Conservation (phyloP, 1,140 invertebrate genomes). For the Limonius californicus region DNA sequence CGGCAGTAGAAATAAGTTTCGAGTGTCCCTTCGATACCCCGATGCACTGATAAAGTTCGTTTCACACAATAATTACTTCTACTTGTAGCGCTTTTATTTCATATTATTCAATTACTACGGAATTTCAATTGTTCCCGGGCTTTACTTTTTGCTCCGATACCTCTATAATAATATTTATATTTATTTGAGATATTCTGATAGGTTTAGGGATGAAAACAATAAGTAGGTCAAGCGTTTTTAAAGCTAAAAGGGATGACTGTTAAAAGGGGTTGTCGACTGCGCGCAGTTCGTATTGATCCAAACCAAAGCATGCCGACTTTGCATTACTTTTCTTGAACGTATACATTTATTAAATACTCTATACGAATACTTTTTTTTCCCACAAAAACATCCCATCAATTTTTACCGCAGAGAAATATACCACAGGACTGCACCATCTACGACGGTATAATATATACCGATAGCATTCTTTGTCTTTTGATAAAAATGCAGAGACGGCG, state of each 20-base stretch:
- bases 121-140: background rate
- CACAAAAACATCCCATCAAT: too few relatives aligned
- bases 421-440: too few relatives aligned
- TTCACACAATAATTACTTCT: conserved; percentile 1
- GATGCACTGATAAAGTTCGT: background rate
- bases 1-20: conserved; percentile 12
- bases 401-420: too few relatives aligned
- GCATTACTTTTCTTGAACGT: too few relatives aligned
- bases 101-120: background rate
- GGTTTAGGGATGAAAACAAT: background rate
- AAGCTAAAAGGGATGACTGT: background rate
- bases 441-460: too few relatives aligned
- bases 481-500: too few relatives aligned
- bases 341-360: too few relatives aligned
- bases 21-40: background rate
- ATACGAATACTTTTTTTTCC: too few relatives aligned
- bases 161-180: background rate
- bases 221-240: background rate
- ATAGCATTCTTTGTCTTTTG: too few relatives aligned
- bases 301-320: background rate
- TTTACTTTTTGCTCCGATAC: background rate
- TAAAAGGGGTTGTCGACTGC: background rate
- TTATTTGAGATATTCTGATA: background rate
- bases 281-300: background rate
- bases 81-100: background rate